Conservation (phyloP, 2,797 vertebrate genomes). For the Erethizon dorsatum region DNA sequence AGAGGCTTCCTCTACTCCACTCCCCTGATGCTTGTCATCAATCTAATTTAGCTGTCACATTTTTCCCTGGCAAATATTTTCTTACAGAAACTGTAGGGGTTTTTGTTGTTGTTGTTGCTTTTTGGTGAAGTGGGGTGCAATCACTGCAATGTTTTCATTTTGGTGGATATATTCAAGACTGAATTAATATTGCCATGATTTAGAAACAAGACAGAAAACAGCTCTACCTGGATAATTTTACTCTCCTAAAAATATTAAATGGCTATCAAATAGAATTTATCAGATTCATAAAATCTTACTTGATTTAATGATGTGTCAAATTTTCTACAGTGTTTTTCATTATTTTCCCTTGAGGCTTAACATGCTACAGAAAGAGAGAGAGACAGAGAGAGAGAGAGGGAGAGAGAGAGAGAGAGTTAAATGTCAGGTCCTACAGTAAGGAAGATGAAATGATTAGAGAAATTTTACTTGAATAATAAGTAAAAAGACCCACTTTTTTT, state of each 20-base stretch:
- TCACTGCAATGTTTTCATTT: constrained; percentile 58
- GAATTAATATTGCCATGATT: constrained; percentile 62
- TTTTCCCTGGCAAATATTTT: background rate
- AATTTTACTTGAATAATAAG: constrained; percentile 39
- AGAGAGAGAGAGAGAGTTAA: background rate
- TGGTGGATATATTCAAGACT: constrained; percentile 72
- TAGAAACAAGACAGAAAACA: constrained; percentile 60
- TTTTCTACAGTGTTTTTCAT: background rate
- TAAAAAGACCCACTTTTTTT: constrained; percentile 14
- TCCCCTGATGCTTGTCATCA: background rate
- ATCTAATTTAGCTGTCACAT: background rate
- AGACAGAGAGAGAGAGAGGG: background rate
- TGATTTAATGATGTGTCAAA: constrained; percentile 46
- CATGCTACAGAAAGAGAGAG: background rate
- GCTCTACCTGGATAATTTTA: background rate
- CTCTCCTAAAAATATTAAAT: constrained; percentile 47
- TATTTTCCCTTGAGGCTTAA: constrained; percentile 37
- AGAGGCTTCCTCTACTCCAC: background rate
- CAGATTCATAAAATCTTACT: constrained; percentile 47
- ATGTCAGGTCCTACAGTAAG: background rate
- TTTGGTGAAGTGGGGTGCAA: background rate
- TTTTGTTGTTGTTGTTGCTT: background rate
- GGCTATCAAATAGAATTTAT: constrained; percentile 39
- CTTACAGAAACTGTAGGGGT: background rate
- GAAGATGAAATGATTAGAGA: constrained; percentile 30